Percentiles rank a stretch among this genome's conserved stretches.
phyloP scores from a whole-genome alignment of 2,113 vertebrate genomes.

The Lamprotornis superbus region DNA sequence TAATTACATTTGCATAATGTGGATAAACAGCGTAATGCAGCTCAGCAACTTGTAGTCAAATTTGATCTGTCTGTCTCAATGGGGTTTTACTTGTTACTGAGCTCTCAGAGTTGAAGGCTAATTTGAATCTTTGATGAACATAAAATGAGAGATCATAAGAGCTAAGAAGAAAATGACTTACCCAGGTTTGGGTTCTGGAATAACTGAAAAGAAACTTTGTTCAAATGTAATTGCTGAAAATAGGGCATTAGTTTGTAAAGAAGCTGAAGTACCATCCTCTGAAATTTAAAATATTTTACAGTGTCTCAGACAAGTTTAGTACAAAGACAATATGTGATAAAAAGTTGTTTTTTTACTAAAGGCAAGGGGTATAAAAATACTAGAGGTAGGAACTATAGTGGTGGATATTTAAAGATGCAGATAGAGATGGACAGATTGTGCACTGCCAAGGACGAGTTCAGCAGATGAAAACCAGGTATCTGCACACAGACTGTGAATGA shows the following conservation, averaged over 20 bases:
- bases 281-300: neutral
- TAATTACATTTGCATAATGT: slow-evolving; percentile 89
- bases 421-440: neutral
- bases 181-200: neutral
- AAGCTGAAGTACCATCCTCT: neutral
- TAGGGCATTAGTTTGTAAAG: neutral
- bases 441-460: neutral
- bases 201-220: slow-evolving; percentile 10
- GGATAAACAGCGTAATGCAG: slow-evolving; percentile 84
- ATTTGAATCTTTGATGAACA: slow-evolving; percentile 67
- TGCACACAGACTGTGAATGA: neutral
- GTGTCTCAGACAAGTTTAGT: neutral
- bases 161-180: slow-evolving; percentile 20
- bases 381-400: neutral
- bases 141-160: slow-evolving; percentile 30
- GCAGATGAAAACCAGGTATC: neutral
- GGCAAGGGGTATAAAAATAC: neutral
- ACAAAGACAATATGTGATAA: neutral
- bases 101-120: slow-evolving; percentile 59
- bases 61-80: slow-evolving; percentile 79
- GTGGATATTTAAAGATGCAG: neutral
- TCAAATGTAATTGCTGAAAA: neutral
- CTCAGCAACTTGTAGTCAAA: slow-evolving; percentile 79
- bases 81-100: slow-evolving; percentile 70
- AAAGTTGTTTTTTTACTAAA: neutral